Evolutionary conservation across 1,140 invertebrate species (phyloP).

Genomic region (Saccostrea cuccullata): DNA sequence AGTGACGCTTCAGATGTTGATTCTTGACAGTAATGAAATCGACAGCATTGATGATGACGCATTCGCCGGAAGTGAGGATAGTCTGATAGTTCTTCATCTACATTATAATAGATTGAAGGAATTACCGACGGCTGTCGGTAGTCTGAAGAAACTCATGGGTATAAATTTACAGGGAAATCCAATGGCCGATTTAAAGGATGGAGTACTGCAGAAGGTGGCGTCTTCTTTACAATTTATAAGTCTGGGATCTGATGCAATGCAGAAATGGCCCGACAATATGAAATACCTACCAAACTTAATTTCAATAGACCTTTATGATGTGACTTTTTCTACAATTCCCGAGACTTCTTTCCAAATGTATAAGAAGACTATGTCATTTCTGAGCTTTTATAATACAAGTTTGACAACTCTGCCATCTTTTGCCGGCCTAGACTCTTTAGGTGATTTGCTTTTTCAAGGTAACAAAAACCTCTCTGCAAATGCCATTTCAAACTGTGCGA

Average conservation of each 20-base stretch:
- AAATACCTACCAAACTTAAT: neutral
- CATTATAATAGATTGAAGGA: slow-evolving; percentile 33
- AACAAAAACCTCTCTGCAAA: slow-evolving; percentile 29
- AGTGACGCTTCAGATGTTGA: slow-evolving; percentile 41
- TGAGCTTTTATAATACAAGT: slow-evolving; percentile 26
- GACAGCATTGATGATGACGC: slow-evolving; percentile 39
- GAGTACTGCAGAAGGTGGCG: slow-evolving; percentile 27
- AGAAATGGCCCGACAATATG: slow-evolving; percentile 18
- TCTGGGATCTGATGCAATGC: slow-evolving; percentile 37
- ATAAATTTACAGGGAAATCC: slow-evolving; percentile 45
- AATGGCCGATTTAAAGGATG: slow-evolving; percentile 19
- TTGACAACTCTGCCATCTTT: slow-evolving; percentile 12
- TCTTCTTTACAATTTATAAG: neutral
- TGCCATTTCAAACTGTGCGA: neutral
- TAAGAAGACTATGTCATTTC: neutral
- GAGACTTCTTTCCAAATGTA: neutral
- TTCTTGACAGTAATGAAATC: slow-evolving; percentile 40
- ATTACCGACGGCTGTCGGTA: slow-evolving; percentile 39
- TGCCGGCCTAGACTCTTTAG: neutral
- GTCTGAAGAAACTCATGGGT: slow-evolving; percentile 20
- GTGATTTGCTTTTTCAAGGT: neutral
- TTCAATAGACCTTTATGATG: slow-evolving; percentile 21
- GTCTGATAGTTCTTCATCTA: slow-evolving; percentile 32
- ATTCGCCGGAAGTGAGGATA: slow-evolving; percentile 38
- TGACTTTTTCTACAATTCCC: slow-evolving; percentile 16